Evolutionary conservation across 1,140 invertebrate species (phyloP).

Genomic region (Oryzaephilus surinamensis): DNA sequence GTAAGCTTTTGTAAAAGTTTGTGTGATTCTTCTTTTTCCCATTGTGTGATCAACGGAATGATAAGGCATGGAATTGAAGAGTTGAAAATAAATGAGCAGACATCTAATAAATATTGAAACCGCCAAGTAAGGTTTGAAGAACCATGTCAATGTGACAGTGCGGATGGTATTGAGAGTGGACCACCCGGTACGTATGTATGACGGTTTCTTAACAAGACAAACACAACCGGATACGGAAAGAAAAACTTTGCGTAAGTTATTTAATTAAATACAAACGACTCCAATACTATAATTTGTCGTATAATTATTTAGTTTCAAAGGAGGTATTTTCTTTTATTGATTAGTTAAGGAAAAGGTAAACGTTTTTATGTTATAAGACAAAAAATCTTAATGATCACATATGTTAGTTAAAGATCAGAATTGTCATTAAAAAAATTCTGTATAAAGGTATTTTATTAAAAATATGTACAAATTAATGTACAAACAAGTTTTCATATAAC

Average conservation of each 20-base stretch:
- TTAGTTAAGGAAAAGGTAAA: too few species aligned
- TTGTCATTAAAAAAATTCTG: too few species aligned
- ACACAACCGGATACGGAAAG: conserved; percentile 6
- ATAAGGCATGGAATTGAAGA: conserved; percentile 14
- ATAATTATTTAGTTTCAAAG: conserved; percentile 4
- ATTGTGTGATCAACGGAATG: too few species aligned
- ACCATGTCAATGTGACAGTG: conserved; percentile 22
- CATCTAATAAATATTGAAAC: conserved; percentile 23
- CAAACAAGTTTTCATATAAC: too few species aligned
- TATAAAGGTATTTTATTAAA: too few species aligned
- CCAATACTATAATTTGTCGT: conserved; percentile 6
- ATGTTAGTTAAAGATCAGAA: too few species aligned
- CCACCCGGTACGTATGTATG: too few species aligned
- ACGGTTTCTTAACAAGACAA: too few species aligned
- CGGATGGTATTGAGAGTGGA: conserved; percentile 9
- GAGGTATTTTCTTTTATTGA: too few species aligned
- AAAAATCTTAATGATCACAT: too few species aligned
- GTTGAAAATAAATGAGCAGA: conserved; percentile 18
- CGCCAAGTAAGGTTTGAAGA: conserved; percentile 23
- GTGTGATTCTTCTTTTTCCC: conserved; percentile 13
- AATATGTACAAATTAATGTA: too few species aligned
- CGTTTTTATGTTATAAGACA: too few species aligned
- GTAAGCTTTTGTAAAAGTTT: conserved; percentile 13
- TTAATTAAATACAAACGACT: conserved; percentile 9
- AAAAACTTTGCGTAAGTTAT: conserved; percentile 13